Evolutionary conservation across 2,113 vertebrate species (phyloP), one percentile per base, ranked within the genome.

Genomic region (Myiopsitta monachus): DNA sequence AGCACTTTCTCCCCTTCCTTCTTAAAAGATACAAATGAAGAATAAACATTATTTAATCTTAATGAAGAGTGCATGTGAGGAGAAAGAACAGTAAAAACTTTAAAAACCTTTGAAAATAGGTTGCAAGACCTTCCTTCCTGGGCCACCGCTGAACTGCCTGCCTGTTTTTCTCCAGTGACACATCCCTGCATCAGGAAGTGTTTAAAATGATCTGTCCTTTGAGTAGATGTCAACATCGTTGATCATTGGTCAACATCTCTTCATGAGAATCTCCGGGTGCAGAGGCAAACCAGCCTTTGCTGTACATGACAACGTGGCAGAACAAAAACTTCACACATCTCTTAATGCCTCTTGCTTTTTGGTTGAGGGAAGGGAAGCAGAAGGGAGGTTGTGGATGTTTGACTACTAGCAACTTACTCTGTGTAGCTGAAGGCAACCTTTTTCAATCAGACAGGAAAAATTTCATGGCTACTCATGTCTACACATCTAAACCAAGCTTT

Each of bases 1-100:
- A 90, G 28, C 10, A 38, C 7, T 17, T 54, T 6, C 0, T 2
- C 3, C 1, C 1, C 1, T 2, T 1, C 2, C 3, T 12, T 13
- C 17, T 31, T 23, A 16, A 61, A 44, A 87, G 52, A 80, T 44
- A 72, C 38, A 87, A 69, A 74, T 49, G 51, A 91, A 64, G 30
- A 88, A 83, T 23, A 86, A 61, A 68, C 12, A 70, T 85, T 73
- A 77, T 72, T 93, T 47, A 54, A 61, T 79, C 26, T 63, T 31
- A 39, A 63, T 36, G 18, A 70, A 59, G 17, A 84, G 8, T 4
- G 5, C 3, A 19, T 17, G 5, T 0, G 5, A 82, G 52, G 18
- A 47, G 21, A 69, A 81, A 84, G 24, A 74, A 14, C 30, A 44
- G 9, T 51, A 76, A 78, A 49, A 81, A 8, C 12, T n/a, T 46